Conservation (phyloP, 1,140 invertebrate species). For the Liolophura sinensis region DNA sequence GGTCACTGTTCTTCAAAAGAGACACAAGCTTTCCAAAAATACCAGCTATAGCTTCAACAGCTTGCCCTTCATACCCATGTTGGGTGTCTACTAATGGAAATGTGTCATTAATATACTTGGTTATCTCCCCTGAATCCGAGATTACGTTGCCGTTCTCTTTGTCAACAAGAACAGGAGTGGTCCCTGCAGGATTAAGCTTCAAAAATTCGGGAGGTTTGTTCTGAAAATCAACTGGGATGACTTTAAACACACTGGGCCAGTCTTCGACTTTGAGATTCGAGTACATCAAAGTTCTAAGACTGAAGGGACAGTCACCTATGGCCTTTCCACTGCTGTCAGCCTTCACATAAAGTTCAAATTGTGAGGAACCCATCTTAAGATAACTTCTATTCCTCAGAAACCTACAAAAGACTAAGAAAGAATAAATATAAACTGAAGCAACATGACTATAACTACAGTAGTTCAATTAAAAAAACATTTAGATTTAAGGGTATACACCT, state of each 20-base stretch:
- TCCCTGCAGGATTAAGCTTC: conserved; percentile 53
- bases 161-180: conserved; percentile 60
- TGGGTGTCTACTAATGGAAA: conserved; percentile 54
- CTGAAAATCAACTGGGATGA: conserved; percentile 58
- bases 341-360: conserved; percentile 58
- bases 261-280: conserved; percentile 53
- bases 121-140: conserved; percentile 62
- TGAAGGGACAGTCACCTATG: conserved; percentile 64
- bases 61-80: conserved; percentile 49
- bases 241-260: conserved; percentile 41
- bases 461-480: too few relatives aligned
- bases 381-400: too few relatives aligned
- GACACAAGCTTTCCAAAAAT: conserved; percentile 65
- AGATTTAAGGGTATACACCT: too few relatives aligned
- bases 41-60: conserved; percentile 55
- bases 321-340: conserved; percentile 60
- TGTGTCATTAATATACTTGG: conserved; percentile 57
- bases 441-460: too few relatives aligned
- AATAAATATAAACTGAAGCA: too few relatives aligned
- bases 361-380: background rate
- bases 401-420: too few relatives aligned
- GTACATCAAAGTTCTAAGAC: conserved; percentile 62
- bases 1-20: conserved; percentile 59
- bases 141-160: conserved; percentile 30
- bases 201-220: conserved; percentile 61